A percentile compares a stretch with the other conserved stretches of the same genome.
phyloP scores from a whole-genome alignment of 2,888 invertebrate genomes.

The Amblyteles armatorius region DNA sequence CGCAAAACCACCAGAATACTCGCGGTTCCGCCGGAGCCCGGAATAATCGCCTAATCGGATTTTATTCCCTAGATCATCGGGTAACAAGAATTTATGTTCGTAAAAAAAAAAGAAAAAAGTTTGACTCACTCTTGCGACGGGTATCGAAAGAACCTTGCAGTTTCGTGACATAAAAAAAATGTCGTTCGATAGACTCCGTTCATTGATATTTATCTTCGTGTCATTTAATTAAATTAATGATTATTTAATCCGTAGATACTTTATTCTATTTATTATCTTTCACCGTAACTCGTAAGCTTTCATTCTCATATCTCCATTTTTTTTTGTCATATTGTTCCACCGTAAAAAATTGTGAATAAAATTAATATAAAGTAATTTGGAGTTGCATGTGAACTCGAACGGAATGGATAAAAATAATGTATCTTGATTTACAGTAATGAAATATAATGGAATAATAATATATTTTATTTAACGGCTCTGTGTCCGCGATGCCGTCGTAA shows the following conservation, averaged over 20 bases:
- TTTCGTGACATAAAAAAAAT: not conserved
- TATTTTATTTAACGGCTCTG: not conserved
- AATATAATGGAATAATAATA: not conserved
- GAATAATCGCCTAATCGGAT: constrained; percentile 6
- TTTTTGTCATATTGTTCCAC: too few species aligned
- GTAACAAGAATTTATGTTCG: not conserved
- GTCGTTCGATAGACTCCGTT: too few species aligned
- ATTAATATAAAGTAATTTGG: too few species aligned
- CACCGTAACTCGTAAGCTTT: too few species aligned
- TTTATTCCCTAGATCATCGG: not conserved
- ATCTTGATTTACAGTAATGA: too few species aligned
- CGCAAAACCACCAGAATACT: constrained; percentile 47
- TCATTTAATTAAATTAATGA: not conserved
- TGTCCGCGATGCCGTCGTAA: not conserved
- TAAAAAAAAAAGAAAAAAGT: not conserved
- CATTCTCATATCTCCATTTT: too few species aligned
- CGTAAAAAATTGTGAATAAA: too few species aligned
- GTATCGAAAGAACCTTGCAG: not conserved
- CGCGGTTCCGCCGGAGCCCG: not conserved
- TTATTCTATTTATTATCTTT: too few species aligned
- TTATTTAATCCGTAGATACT: too few species aligned
- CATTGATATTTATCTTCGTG: not conserved
- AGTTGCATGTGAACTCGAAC: too few species aligned
- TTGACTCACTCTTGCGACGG: not conserved
- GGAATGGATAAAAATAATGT: too few species aligned